phyloP scores from a whole-genome alignment of 2,888 invertebrate species.

The Lissonota sp. region DNA sequence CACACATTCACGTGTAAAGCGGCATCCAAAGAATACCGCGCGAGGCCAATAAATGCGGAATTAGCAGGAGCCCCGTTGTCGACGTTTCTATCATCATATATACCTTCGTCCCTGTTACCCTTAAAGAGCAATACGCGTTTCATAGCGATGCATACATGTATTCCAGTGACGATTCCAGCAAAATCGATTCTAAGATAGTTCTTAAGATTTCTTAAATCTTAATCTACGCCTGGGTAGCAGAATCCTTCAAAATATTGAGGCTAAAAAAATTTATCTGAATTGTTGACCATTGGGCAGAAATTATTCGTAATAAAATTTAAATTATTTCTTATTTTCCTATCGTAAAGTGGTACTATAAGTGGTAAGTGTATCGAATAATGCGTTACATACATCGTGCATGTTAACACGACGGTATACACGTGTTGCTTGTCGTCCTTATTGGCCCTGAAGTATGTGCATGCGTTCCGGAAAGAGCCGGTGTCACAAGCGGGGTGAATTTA shows the following conservation, averaged over 20 bases:
- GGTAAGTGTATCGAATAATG: neutral
- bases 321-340: too few relatives aligned
- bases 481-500: neutral
- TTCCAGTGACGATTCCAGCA: constrained; percentile 3
- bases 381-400: constrained; percentile 17
- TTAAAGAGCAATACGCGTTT: constrained; percentile 1
- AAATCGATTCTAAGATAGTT: neutral
- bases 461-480: constrained; percentile 3
- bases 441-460: constrained; percentile 16
- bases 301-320: too few relatives aligned
- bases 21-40: constrained; percentile 16
- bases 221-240: too few relatives aligned
- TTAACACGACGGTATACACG: constrained; percentile 49
- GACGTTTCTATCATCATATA: constrained; percentile 43
- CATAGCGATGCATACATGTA: constrained; percentile 31
- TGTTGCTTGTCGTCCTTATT: constrained; percentile 48
- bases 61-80: constrained; percentile 46
- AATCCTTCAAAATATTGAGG: too few relatives aligned
- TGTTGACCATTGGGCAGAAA: too few relatives aligned
- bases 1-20: constrained; percentile 13
- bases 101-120: constrained; percentile 9
- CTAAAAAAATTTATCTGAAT: too few relatives aligned
- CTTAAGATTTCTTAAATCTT: too few relatives aligned
- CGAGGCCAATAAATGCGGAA: constrained; percentile 41
- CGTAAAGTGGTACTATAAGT: too few relatives aligned